Evolutionary conservation across 2,113 vertebrate genomes (phyloP).

Genomic region (Heptranchias perlo): DNA sequence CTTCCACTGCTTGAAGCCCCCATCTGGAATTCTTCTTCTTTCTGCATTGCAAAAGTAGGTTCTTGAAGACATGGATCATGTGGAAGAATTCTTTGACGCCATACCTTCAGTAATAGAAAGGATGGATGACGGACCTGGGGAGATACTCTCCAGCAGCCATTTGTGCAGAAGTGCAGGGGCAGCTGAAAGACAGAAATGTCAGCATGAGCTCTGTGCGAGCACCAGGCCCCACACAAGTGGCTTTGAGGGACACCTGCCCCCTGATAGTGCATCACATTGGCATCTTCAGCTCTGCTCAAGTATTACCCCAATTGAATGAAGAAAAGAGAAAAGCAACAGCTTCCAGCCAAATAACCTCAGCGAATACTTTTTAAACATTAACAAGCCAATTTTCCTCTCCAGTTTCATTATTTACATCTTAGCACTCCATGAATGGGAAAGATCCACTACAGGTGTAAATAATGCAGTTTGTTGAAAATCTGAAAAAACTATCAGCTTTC

Average conservation of each 20-base stretch:
- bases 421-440: neutral
- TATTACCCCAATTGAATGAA: neutral
- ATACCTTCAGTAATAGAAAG: neutral
- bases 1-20: neutral
- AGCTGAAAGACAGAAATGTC: neutral
- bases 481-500: slow-evolving; percentile 15
- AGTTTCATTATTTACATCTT: slow-evolving; percentile 23
- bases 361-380: neutral
- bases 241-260: neutral
- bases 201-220: neutral
- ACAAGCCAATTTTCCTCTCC: neutral
- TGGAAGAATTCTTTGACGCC: neutral
- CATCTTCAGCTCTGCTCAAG: neutral
- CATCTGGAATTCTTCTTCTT: neutral
- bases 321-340: neutral
- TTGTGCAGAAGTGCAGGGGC: neutral
- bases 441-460: neutral
- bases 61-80: neutral
- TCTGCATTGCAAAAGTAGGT: too few relatives aligned
- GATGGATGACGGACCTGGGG: neutral
- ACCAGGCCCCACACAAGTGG: neutral
- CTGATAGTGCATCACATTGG: neutral
- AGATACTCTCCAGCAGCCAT: neutral
- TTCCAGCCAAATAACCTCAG: neutral
- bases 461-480: neutral